Evolutionary conservation across 2,888 invertebrate species (phyloP), one percentile per base, ranked within the genome.

Genomic region (Patella caerulea): DNA sequence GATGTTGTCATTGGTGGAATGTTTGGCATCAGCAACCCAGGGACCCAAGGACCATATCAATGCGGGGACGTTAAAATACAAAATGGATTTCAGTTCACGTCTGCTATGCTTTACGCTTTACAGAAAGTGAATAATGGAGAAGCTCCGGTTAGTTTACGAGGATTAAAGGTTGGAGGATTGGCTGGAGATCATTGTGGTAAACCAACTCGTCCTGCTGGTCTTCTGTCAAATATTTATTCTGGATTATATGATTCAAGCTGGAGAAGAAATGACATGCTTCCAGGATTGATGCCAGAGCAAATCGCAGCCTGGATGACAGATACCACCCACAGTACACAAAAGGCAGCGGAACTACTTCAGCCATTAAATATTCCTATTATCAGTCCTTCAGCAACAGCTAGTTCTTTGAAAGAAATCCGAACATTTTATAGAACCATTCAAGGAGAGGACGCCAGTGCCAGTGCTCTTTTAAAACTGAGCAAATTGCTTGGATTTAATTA

Each of bases 331-430:
- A 86, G 84, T 75, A 84, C 85, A 2, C 70, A 81, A 11, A 85
- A 86, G 9, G 86, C 86, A 0, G 83, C 79, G 4, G 79, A 84
- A 45, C 72, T 85, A 92, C 81, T 91, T 93, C 77, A 83, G 52
- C 83, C 82, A 9, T 56, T 82, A 85, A 90, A 92, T 74, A 91
- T 94, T 24, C 93, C 94, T 2, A 93, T 93, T 85, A 87, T 92
- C 75, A 88, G 88, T 76, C 86, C 88, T 2, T 82, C 86, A 59
- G 85, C 89, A 2, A 84, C 87, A 2, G 82, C 86, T 52, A 78
- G 81, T 7, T 74, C 74, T 5, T 85, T 90, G 70, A 81, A 83
- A 45, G 78, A 87, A 73, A 80, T 82, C 45, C 86, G 86, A 17
- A 87, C 85, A 9, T 89, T 89, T 78, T 83, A 86, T 76, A 76